Conservation (phyloP, 2,797 vertebrate genomes). For the Lagothrix lagotricha region DNA sequence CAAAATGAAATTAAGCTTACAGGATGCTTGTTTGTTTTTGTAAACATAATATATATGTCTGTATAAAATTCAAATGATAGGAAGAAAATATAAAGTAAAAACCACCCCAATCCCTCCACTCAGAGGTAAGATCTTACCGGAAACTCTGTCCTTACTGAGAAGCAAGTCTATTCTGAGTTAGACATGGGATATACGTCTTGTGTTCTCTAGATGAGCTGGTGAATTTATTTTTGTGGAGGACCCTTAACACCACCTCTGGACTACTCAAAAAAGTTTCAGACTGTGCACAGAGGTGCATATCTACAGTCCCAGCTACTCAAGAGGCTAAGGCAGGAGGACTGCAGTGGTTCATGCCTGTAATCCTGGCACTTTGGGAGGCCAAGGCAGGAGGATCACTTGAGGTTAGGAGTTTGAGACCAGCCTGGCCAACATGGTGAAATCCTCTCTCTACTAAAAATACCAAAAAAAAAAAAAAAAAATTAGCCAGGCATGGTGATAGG, state of each 20-base stretch:
- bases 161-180: neutral
- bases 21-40: neutral
- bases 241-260: neutral
- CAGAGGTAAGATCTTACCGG: neutral
- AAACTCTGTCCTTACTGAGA: neutral
- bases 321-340: neutral
- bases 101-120: neutral
- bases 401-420: neutral
- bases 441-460: neutral
- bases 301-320: neutral
- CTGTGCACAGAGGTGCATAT: neutral
- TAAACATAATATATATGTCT: neutral
- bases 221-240: neutral
- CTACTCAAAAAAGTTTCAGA: neutral
- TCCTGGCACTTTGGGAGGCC: neutral
- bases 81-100: neutral
- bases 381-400: neutral
- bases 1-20: conserved; percentile 31
- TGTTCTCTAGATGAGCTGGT: neutral
- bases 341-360: neutral
- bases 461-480: neutral
- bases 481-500: neutral
- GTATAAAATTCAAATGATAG: neutral
- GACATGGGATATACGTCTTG: neutral
- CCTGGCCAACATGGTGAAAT: neutral